Conservation (phyloP, 1,140 invertebrate species). For the Chrysomallon squamiferum region DNA sequence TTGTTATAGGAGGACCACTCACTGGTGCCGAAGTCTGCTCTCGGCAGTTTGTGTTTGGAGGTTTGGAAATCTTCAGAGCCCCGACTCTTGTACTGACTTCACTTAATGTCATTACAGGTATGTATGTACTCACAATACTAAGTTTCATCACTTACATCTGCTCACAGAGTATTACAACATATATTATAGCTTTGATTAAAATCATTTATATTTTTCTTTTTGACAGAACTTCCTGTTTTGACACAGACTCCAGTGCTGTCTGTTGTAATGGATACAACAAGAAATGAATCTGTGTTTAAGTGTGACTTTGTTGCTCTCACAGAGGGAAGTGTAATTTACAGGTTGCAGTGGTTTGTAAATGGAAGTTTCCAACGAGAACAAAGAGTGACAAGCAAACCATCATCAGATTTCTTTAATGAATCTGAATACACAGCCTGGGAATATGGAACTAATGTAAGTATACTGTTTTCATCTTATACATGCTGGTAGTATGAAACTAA, state of each 20-base stretch:
- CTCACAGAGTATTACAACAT: not conserved
- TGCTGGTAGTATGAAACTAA: too few species aligned
- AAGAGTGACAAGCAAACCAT: too few species aligned
- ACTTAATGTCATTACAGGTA: constrained; percentile 36
- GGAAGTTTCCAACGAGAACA: not conserved
- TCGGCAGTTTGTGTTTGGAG: constrained; percentile 18
- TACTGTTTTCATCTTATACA: too few species aligned
- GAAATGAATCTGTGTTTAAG: constrained; percentile 14
- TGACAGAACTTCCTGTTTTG: constrained; percentile 33
- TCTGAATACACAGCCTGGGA: too few species aligned
- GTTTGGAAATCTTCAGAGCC: constrained; percentile 26
- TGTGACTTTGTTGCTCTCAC: constrained; percentile 28
- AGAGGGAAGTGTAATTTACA: constrained; percentile 26
- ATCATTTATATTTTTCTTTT: not conserved
- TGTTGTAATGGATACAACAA: constrained; percentile 15
- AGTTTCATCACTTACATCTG: not conserved
- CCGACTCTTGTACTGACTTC: constrained; percentile 26
- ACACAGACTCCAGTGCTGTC: constrained; percentile 16
- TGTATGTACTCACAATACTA: not conserved
- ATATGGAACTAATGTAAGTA: too few species aligned
- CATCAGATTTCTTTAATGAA: too few species aligned
- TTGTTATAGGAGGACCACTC: constrained; percentile 24
- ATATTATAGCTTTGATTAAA: too few species aligned
- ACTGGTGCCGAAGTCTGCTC: constrained; percentile 10
- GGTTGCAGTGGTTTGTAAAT: constrained; percentile 20